Conservation (phyloP, 2,797 vertebrate genomes). For the Botia almorhae region DNA sequence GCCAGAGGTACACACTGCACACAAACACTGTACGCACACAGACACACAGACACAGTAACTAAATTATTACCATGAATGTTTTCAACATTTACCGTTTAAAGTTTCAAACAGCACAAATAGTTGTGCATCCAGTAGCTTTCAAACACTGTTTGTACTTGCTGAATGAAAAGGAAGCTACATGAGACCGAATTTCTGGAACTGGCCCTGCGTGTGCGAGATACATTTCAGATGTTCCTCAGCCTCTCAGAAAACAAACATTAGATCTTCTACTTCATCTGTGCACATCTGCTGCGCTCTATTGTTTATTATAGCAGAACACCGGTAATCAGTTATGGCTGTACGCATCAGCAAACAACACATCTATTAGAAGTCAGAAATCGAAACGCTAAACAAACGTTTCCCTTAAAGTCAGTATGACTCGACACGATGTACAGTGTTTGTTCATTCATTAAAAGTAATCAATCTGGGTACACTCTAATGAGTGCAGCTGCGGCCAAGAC, state of each 20-base stretch:
- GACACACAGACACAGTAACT: no score
- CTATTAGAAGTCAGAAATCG: constrained; percentile 16
- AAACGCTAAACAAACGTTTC: constrained; percentile 12
- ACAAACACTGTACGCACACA: no score
- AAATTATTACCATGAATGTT: no score
- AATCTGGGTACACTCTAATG: constrained; percentile 36
- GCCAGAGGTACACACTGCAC: no score
- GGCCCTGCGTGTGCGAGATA: neutral
- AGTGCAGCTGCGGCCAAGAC: constrained; percentile 40
- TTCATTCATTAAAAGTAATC: constrained; percentile 48
- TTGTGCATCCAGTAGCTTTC: no score
- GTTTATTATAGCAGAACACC: constrained; percentile 9
- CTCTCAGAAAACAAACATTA: constrained; percentile 3
- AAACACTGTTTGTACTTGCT: no score
- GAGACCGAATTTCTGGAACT: no score
- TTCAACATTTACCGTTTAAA: no score
- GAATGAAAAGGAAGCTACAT: no score
- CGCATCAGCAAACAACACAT: neutral
- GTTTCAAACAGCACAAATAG: no score
- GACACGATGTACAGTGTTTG: constrained; percentile 39
- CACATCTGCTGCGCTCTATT: neutral
- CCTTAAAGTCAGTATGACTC: constrained; percentile 1
- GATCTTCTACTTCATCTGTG: neutral
- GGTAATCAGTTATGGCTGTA: neutral
- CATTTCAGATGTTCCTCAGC: neutral